These are phyloP conservation scores for Saccopteryx bilineata DNA, from an alignment of 2,113 vertebrate species.

Conservation along the genomic window DNA sequence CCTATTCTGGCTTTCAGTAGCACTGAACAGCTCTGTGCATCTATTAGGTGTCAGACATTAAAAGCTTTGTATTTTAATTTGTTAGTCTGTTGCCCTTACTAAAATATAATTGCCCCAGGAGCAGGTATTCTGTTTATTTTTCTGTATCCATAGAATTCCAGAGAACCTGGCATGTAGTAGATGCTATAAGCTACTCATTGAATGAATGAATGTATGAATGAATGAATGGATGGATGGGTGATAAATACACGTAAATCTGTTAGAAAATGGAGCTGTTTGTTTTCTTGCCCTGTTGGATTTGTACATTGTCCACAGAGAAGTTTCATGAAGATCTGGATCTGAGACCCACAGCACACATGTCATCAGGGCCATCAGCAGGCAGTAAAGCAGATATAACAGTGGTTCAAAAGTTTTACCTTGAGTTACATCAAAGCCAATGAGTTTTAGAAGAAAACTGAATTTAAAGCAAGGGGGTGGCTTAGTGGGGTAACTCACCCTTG, in stretches of 20 bases:
- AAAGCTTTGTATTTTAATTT: neutral
- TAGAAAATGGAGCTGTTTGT: neutral
- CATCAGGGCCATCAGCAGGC: no score
- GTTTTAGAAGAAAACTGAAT: neutral
- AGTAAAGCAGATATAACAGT: neutral
- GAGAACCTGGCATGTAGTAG: neutral
- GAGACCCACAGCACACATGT: fast-evolving
- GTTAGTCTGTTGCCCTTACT: neutral
- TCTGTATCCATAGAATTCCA: neutral
- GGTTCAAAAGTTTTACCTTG: neutral
- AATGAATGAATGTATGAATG: neutral
- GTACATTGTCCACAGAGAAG: neutral
- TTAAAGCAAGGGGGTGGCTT: neutral
- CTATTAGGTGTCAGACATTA: neutral
- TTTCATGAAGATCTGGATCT: neutral
- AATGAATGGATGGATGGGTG: neutral
- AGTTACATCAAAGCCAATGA: neutral
- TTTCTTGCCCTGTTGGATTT: neutral
- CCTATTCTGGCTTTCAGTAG: neutral
- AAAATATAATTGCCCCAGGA: neutral
- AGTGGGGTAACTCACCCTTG: neutral
- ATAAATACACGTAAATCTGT: neutral
- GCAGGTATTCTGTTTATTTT: neutral
- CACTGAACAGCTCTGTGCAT: neutral
- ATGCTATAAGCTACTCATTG: neutral